These are phyloP conservation scores for Athene noctua DNA, from an alignment of 2,113 vertebrate genomes.

Conservation along the genomic window DNA sequence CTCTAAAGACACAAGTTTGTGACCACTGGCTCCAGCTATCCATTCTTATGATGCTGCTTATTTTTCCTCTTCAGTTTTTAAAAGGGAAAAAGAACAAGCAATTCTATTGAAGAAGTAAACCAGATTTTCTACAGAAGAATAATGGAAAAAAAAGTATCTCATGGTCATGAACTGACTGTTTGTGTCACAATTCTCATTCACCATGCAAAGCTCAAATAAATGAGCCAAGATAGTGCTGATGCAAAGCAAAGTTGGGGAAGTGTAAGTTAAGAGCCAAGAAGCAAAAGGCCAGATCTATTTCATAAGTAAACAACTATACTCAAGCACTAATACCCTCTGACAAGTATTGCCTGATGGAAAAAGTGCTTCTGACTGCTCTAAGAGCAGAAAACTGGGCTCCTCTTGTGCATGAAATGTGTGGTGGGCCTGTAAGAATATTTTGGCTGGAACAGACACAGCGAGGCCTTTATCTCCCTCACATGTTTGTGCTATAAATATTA, in stretches of 20 bases:
- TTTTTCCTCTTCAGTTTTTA: not conserved
- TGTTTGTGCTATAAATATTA: not conserved
- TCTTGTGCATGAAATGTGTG: not conserved
- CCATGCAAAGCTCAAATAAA: not conserved
- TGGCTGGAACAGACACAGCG: not conserved
- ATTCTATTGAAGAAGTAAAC: not conserved
- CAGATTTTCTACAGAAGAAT: not conserved
- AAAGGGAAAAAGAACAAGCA: slow-evolving; percentile 28
- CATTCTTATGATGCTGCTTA: not conserved
- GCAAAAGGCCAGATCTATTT: not conserved
- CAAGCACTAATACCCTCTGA: not conserved
- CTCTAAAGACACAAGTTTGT: not conserved
- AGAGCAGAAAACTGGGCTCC: not conserved
- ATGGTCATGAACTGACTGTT: not conserved
- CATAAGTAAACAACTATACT: not conserved
- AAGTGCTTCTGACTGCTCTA: not conserved
- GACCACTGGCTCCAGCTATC: not conserved
- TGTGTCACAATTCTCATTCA: not conserved
- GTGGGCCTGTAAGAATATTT: not conserved
- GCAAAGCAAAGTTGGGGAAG: not conserved
- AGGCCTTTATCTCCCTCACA: not conserved
- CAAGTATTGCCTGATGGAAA: not conserved
- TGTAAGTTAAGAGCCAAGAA: not conserved
- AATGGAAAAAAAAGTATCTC: not conserved
- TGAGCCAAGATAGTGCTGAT: not conserved